phyloP scores from a whole-genome alignment of 2,113 vertebrate genomes.

The Podarcis muralis region DNA sequence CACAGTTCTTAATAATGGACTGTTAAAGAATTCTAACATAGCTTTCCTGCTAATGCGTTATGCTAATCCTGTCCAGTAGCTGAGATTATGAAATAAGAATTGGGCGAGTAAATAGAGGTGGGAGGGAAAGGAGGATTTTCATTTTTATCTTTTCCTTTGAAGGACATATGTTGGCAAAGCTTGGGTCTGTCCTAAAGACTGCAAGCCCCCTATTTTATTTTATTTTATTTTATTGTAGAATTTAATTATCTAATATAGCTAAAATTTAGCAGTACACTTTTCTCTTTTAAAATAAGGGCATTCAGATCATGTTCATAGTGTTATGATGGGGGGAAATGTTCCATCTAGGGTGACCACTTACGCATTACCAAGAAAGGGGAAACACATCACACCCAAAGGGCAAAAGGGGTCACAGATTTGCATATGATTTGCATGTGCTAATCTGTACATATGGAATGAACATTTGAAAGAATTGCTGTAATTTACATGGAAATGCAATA shows the following conservation, averaged over 20 bases:
- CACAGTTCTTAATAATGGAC: slow-evolving; percentile 21
- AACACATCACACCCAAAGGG: too few relatives aligned
- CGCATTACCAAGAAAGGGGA: not conserved
- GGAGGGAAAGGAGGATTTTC: not conserved
- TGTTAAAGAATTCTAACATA: slow-evolving; percentile 17
- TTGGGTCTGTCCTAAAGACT: not conserved
- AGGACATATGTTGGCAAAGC: not conserved
- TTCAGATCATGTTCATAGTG: too few relatives aligned
- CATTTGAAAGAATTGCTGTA: not conserved
- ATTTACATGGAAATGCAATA: not conserved
- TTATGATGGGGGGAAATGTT: not conserved
- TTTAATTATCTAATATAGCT: not conserved
- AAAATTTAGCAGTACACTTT: not conserved
- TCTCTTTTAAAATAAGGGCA: too few relatives aligned
- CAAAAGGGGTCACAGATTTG: not conserved
- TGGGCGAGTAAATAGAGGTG: not conserved
- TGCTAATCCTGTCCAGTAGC: slow-evolving; percentile 1
- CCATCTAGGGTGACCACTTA: not conserved
- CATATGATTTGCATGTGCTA: not conserved
- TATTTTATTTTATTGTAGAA: not conserved
- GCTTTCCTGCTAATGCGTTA: slow-evolving; percentile 8
- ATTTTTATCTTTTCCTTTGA: not conserved
- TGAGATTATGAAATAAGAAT: slow-evolving; percentile 9
- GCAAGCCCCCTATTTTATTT: too few relatives aligned
- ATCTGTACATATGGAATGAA: not conserved